Conservation (phyloP, 2,888 invertebrate genomes). For the Callinectes sapidus region DNA sequence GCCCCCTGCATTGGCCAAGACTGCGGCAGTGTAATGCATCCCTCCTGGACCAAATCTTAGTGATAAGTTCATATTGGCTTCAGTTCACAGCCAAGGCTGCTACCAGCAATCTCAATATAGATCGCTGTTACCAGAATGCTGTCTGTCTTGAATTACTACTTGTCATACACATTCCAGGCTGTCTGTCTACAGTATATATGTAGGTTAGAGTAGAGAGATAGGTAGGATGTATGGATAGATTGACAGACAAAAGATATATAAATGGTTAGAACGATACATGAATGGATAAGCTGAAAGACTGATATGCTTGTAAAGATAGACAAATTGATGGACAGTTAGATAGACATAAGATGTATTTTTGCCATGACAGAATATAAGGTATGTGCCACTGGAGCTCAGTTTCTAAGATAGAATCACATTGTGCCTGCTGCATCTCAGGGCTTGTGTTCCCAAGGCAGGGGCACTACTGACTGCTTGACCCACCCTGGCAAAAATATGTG, state of each 20-base stretch:
- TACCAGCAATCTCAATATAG: neutral
- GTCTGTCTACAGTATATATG: neutral
- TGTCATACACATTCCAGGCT: slow-evolving; percentile 8
- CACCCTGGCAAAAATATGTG: neutral
- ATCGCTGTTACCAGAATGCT: neutral
- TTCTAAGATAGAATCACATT: neutral
- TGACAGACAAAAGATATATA: neutral
- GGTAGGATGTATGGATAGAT: neutral
- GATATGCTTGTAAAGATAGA: no score
- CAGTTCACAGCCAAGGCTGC: neutral
- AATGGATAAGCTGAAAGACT: neutral
- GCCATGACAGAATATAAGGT: neutral
- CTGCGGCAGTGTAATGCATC: slow-evolving; percentile 22
- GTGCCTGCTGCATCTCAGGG: neutral
- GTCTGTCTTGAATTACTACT: neutral
- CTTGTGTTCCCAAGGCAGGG: neutral
- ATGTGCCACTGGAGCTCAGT: neutral
- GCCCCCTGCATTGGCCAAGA: slow-evolving; percentile 31
- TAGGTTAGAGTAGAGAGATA: neutral
- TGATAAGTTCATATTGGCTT: neutral
- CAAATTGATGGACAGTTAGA: neutral
- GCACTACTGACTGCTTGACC: neutral
- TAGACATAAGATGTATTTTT: neutral
- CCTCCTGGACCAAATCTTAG: slow-evolving; percentile 19
- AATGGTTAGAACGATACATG: slow-evolving; percentile 8